phyloP scores from a whole-genome alignment of 2,797 vertebrate species.

The Onychomys torridus region DNA sequence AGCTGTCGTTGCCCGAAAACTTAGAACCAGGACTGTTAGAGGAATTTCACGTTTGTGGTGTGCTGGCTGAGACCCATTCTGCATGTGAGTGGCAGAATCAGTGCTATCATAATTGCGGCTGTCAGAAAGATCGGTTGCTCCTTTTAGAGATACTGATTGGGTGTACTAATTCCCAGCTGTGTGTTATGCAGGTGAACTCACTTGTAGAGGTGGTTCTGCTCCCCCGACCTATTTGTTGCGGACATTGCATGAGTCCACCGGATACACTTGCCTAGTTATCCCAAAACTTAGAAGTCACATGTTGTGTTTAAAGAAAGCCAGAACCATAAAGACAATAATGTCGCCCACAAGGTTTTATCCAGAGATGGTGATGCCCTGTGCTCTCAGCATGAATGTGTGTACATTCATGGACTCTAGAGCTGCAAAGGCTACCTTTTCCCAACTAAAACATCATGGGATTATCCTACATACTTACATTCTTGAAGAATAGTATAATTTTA shows the following conservation, averaged over 20 bases:
- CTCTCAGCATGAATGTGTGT: background rate
- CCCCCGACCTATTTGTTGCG: background rate
- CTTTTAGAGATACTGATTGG: slow-evolving; percentile 29
- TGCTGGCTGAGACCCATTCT: background rate
- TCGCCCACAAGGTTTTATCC: too few species aligned
- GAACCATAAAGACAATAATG: background rate
- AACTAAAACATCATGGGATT: background rate
- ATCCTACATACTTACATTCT: background rate
- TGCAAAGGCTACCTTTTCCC: background rate
- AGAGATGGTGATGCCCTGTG: background rate
- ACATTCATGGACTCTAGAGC: background rate
- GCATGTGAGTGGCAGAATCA: background rate
- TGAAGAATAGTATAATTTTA: background rate
- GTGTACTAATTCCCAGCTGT: background rate
- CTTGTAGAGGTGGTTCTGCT: background rate
- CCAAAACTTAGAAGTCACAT: background rate
- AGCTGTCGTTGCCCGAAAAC: background rate
- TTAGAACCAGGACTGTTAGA: background rate
- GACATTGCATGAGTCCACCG: background rate
- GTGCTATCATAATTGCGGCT: background rate
- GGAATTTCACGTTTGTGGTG: background rate
- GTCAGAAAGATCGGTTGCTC: background rate
- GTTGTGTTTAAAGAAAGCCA: background rate
- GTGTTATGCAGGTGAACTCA: background rate
- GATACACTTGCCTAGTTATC: background rate